Evolutionary conservation across 2,797 vertebrate genomes (phyloP).

Genomic region (Coregonus ussuriensis): DNA sequence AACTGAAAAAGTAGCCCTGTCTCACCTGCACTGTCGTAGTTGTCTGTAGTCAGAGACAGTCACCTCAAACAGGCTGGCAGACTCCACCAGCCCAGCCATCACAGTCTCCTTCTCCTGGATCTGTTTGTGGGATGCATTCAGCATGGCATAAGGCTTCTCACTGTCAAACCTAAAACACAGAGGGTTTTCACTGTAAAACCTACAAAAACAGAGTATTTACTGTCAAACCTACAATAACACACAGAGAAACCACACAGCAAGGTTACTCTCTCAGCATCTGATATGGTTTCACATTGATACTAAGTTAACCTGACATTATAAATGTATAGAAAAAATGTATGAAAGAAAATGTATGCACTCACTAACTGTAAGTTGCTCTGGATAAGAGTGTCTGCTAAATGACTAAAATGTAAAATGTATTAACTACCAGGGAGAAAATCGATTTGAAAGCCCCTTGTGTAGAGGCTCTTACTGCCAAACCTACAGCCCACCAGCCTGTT

Average conservation of each 20-base stretch:
- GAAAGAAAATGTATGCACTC: too few relatives aligned
- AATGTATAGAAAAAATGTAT: neutral
- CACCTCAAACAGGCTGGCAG: slow-evolving; percentile 91
- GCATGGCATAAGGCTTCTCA: slow-evolving; percentile 76
- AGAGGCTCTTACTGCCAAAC: neutral
- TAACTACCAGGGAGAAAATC: neutral
- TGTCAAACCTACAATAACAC: slow-evolving; percentile 58
- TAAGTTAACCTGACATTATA: neutral
- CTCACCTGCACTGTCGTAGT: slow-evolving; percentile 86
- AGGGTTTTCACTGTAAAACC: neutral
- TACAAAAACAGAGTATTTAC: slow-evolving; percentile 31
- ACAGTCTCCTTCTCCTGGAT: slow-evolving; percentile 84
- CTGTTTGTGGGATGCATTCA: slow-evolving; percentile 81
- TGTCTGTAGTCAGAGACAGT: slow-evolving; percentile 86
- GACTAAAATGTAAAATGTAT: neutral
- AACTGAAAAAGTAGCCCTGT: neutral
- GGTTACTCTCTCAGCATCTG: too few relatives aligned
- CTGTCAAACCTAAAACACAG: slow-evolving; percentile 81
- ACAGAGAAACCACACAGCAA: slow-evolving; percentile 8
- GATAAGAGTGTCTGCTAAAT: too few relatives aligned
- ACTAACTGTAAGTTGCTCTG: too few relatives aligned
- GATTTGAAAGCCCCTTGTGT: neutral
- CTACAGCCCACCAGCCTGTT: neutral
- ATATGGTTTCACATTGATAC: neutral
- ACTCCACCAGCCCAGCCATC: slow-evolving; percentile 83